phyloP scores from a whole-genome alignment of 2,113 vertebrate genomes.

The Pyxicephalus adspersus region DNA sequence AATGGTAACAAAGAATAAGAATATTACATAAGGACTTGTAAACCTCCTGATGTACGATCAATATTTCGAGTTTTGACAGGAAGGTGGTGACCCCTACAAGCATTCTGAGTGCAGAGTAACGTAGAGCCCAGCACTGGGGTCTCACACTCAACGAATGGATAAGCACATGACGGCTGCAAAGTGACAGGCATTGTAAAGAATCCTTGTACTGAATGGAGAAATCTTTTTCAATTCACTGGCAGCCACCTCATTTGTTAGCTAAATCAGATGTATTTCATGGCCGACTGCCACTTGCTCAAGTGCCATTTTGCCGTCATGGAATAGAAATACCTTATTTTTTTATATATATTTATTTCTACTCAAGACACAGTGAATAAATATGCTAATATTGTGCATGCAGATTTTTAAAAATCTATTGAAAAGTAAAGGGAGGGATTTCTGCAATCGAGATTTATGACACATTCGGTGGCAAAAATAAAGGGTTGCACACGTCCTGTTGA shows the following conservation, averaged over 20 bases:
- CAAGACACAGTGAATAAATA: no score
- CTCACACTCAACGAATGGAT: not conserved
- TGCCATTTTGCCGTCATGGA: not conserved
- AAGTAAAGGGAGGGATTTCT: no score
- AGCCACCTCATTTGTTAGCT: conserved; percentile 40
- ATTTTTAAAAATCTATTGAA: no score
- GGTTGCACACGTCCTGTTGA: no score
- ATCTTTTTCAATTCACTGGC: conserved; percentile 27
- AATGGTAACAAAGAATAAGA: not conserved
- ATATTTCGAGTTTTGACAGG: not conserved
- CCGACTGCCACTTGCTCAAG: conserved; percentile 27
- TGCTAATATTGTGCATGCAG: no score
- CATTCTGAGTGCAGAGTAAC: not conserved
- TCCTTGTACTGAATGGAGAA: conserved; percentile 29
- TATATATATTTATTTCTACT: not conserved
- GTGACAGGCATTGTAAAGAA: conserved; percentile 41
- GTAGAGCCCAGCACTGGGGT: not conserved
- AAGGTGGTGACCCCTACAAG: not conserved
- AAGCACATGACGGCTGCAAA: conserved; percentile 27
- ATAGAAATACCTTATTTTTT: conserved; percentile 6
- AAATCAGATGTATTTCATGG: conserved; percentile 47
- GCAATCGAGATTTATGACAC: no score
- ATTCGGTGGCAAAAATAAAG: no score
- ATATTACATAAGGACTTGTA: not conserved
- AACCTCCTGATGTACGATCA: not conserved